phyloP scores from a whole-genome alignment of 2,888 invertebrate genomes.

The Drosophila pseudotakahashii region DNA sequence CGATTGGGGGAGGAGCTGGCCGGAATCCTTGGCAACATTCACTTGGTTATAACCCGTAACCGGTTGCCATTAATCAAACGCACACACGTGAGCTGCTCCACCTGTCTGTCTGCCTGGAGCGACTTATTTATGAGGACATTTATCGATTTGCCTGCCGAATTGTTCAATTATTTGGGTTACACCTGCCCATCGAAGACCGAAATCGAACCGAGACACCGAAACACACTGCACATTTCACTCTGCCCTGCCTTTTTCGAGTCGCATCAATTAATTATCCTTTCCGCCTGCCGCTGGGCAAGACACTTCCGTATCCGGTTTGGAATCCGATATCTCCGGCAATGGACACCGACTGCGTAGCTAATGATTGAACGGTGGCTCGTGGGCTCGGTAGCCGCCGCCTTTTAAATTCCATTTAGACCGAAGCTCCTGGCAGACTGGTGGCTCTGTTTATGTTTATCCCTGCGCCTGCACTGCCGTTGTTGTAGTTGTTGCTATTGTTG shows the following conservation, averaged over 20 bases:
- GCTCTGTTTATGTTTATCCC: conserved; percentile 74
- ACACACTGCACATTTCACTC: conserved; percentile 13
- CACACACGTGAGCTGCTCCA: conserved; percentile 52
- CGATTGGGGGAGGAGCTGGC: conserved; percentile 24
- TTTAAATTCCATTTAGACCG: conserved; percentile 68
- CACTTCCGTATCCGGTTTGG: conserved; percentile 26
- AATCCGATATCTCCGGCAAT: conserved; percentile 31
- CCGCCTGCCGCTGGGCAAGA: conserved; percentile 18
- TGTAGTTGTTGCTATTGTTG: conserved; percentile 55
- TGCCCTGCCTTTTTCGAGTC: neutral
- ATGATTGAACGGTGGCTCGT: conserved; percentile 62
- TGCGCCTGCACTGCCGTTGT: conserved; percentile 51
- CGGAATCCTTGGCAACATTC: conserved; percentile 19
- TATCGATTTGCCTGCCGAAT: conserved; percentile 70
- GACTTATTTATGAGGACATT: conserved; percentile 50
- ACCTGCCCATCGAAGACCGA: conserved; percentile 35
- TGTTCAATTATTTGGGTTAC: conserved; percentile 37
- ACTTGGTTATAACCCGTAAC: neutral
- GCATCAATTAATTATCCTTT: conserved; percentile 37
- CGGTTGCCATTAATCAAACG: conserved; percentile 61
- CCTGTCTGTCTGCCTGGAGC: conserved; percentile 21
- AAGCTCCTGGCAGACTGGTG: conserved; percentile 39
- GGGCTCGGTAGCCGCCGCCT: conserved; percentile 45
- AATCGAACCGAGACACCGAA: conserved; percentile 1
- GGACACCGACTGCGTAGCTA: conserved; percentile 67